Base-by-base conservation (phyloP, 92 coral and sea anemone genomes). In the Galaxea fascicularis region DNA sequence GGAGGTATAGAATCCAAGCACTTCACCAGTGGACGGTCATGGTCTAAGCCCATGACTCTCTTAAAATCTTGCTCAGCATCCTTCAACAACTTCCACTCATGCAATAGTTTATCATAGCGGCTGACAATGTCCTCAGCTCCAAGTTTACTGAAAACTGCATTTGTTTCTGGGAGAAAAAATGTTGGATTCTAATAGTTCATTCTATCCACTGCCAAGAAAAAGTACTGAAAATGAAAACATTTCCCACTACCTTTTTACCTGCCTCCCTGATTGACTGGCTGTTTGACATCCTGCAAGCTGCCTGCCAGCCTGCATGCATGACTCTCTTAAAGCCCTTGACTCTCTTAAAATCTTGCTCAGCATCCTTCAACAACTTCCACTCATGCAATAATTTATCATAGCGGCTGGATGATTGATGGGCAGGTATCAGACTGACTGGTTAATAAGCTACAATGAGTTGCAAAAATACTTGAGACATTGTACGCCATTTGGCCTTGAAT, bases 241-340 rank as follows among this genome's bases (percentile, higher is more conserved):
- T 35, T 2, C 6, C 2, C 0, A 21, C 63, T 57, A 8, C 12
- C 67, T 26, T 2, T 6, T 35, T 35, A 2, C 41, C 41, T 35
- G 41, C n/a, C n/a, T n/a, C n/a, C n/a, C n/a, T n/a, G n/a, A n/a
- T n/a, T n/a, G n/a, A n/a, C n/a, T n/a, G n/a, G n/a, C n/a, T n/a
- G n/a, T n/a, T n/a, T n/a, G n/a, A n/a, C n/a, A n/a, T n/a, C n/a
- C n/a, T n/a, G n/a, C n/a, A n/a, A n/a, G n/a, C n/a, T n/a, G n/a
- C n/a, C n/a, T n/a, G n/a, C n/a, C n/a, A n/a, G n/a, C n/a, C n/a
- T n/a, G n/a, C n/a, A n/a, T n/a, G n/a, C n/a, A n/a, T n/a, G n/a
- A n/a, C n/a, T n/a, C n/a, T n/a, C n/a, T n/a, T n/a, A n/a, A 96
- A 84, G 28, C 99, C 99, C 94, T 94, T 90, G 58, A 93, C 57